phyloP scores from a whole-genome alignment of 2,113 vertebrate species.

The Tetrao urogallus region DNA sequence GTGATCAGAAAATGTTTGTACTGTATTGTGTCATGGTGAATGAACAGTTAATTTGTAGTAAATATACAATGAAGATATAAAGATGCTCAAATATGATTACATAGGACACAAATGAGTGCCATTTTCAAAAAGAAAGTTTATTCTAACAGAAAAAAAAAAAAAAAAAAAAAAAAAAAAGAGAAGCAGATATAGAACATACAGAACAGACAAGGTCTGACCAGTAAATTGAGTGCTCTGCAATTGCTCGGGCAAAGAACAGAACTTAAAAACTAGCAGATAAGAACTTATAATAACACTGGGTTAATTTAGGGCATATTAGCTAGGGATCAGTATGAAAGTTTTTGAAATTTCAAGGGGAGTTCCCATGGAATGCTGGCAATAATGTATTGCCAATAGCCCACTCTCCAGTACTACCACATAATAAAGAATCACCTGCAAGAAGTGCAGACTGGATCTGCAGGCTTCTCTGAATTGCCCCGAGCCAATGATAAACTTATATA shows the following conservation, averaged over 20 bases:
- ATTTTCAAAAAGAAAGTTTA: not conserved
- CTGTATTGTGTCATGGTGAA: not conserved
- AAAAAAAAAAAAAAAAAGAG: not conserved
- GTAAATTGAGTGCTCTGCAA: not conserved
- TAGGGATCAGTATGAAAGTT: not conserved
- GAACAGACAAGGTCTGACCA: not conserved
- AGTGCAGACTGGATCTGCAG: not conserved
- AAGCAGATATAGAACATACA: not conserved
- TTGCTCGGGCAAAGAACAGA: not conserved
- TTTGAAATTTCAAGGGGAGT: not conserved
- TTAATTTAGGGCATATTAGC: not conserved
- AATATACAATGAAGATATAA: not conserved
- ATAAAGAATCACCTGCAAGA: not conserved
- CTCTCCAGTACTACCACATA: rapidly evolving
- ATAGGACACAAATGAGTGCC: not conserved
- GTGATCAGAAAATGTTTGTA: not conserved
- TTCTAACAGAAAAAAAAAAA: not conserved
- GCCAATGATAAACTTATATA: not conserved
- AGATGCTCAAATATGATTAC: not conserved
- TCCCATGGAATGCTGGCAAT: not conserved
- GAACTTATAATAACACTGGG: not conserved
- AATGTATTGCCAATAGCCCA: not conserved
- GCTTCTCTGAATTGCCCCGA: not conserved
- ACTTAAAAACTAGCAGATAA: not conserved
- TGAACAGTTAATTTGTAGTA: not conserved